These are phyloP conservation scores for Apodemia hepburni DNA, from an alignment of 2,888 invertebrate genomes.

Conservation along the genomic window DNA sequence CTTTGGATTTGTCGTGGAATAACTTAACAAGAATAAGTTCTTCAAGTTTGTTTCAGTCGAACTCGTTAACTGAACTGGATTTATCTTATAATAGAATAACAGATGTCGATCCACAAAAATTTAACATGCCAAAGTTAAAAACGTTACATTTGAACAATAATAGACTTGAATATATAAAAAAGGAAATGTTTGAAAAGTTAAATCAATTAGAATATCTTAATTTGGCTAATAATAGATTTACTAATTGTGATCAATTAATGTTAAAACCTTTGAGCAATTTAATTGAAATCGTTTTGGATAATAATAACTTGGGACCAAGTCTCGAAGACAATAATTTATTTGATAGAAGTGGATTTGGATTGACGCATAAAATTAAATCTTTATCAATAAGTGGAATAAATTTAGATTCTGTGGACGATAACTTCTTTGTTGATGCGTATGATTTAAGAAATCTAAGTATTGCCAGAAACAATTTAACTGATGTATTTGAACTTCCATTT, in stretches of 20 bases:
- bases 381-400: constrained; percentile 55
- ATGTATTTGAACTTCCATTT: constrained; percentile 78
- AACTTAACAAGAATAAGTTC: constrained; percentile 44
- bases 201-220: constrained; percentile 63
- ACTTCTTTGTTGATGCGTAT: constrained; percentile 64
- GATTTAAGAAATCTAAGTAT: constrained; percentile 66
- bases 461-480: constrained; percentile 75
- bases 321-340: constrained; percentile 54
- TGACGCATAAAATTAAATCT: constrained; percentile 52
- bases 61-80: constrained; percentile 44
- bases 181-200: constrained; percentile 53
- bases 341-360: constrained; percentile 55
- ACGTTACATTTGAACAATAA: constrained; percentile 65
- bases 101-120: constrained; percentile 44
- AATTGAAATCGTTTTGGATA: constrained; percentile 60
- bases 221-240: constrained; percentile 63
- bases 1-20: constrained; percentile 57
- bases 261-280: constrained; percentile 60
- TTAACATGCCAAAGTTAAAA: constrained; percentile 52
- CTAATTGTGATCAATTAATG: constrained; percentile 50
- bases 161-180: constrained; percentile 50
- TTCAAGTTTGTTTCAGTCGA: constrained; percentile 44
- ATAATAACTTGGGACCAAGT: constrained; percentile 60
- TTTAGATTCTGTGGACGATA: constrained; percentile 50
- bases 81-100: constrained; percentile 52